Conservation (phyloP, 2,888 invertebrate species). For the Smittia aterrima region DNA sequence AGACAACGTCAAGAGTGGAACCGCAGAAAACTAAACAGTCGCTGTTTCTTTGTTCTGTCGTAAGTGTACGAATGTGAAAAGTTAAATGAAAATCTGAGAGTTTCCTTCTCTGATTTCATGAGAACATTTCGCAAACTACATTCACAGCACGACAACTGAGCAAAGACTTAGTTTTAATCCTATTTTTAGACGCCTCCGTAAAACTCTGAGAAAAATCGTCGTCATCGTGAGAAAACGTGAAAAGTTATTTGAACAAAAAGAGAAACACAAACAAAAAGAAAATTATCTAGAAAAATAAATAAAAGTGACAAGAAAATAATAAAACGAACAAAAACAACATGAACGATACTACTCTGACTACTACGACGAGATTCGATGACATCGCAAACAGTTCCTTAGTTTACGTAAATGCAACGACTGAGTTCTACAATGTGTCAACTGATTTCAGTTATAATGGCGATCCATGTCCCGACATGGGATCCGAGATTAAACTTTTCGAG, state of each 20-base stretch:
- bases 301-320: background rate
- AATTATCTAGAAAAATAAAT: background rate
- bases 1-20: slow-evolving; percentile 7
- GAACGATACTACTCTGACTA: slow-evolving; percentile 28
- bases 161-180: background rate
- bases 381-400: background rate
- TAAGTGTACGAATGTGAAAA: too few relatives aligned
- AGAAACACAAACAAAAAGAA: background rate
- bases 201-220: background rate
- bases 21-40: background rate
- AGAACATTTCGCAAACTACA: too few relatives aligned
- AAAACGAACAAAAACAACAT: slow-evolving; percentile 20
- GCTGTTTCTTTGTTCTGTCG: too few relatives aligned
- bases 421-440: background rate
- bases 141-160: too few relatives aligned
- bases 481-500: slow-evolving; percentile 55
- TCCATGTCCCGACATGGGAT: background rate
- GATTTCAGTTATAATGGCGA: background rate
- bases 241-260: background rate
- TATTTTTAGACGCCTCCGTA: background rate
- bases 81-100: too few relatives aligned
- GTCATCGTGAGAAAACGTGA: background rate
- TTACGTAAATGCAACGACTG: background rate
- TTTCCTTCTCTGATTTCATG: too few relatives aligned
- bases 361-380: slow-evolving; percentile 29